Evolutionary conservation across 1,140 invertebrate genomes (phyloP), one percentile per base, ranked within the genome.

Genomic region (Cardiocondyla obscurior): DNA sequence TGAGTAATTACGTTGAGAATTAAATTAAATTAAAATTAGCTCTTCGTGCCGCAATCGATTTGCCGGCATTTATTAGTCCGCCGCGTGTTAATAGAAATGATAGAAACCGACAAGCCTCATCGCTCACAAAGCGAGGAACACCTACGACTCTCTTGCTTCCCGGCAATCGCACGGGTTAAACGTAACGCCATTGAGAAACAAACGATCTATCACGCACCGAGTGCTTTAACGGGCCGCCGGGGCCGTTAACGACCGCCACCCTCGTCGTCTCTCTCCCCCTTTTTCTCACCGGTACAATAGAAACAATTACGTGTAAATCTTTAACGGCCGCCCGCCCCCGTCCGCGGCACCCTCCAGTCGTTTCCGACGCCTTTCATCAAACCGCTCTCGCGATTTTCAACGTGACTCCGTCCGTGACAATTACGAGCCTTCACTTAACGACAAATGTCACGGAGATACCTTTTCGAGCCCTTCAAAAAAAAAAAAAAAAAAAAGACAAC

Each of bases 281-380:
- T 19, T 16, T 44, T 53, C 83, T 83, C 53, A 36, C 65, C 55
- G 44, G n/a, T 81, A 91, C 82, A 89, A 90, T 90, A 85, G 89
- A 88, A 91, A 91, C 85, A 89, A 90, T 91, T 90, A 90, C 73
- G 67, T 12, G 51, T 51, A 42, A 58, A 69, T 49, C 76, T 85
- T 89, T 85, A 85, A 76, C 81, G 46, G 67, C 53, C 10, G 22
- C 25, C 19, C 49, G 6, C 39, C 39, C 39, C 44, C 19, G 58
- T 28, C 72, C 49, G 25, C 79, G 30, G 44, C 67, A 65, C 60
- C 73, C 82, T 84, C 83, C 57, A 83, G 67, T 64, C 70, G 82
- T 88, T 86, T 83, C 36, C 53, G 83, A 70, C 83, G 65, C 74
- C 65, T 89, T 90, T 84, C 77, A 83, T 89, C 79, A 81, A 86